A percentile compares a stretch with the other conserved stretches of the same genome.
Evolutionary conservation across 2,797 vertebrate species (phyloP).

Genomic region (Morus bassanus): DNA sequence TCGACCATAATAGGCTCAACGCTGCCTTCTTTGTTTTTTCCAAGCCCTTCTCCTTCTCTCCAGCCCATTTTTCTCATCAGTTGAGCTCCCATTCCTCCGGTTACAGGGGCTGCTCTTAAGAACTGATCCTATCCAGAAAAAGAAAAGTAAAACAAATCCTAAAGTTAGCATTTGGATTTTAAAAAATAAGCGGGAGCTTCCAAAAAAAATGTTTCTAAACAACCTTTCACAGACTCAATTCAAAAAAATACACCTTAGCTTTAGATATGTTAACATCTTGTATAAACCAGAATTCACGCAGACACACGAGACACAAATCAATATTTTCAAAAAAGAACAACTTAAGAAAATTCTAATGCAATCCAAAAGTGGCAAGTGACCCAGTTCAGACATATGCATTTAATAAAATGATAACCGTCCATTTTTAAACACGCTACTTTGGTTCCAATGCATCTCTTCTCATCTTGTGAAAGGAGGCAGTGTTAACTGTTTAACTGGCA

Average conservation of each 20-base stretch:
- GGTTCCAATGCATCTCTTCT: slow-evolving; percentile 77
- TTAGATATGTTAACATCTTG: slow-evolving; percentile 32
- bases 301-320: slow-evolving; percentile 53
- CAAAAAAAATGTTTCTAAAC: slow-evolving; percentile 58
- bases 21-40: slow-evolving; percentile 94
- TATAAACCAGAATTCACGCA: slow-evolving; percentile 50
- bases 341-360: slow-evolving; percentile 59
- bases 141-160: slow-evolving; percentile 67
- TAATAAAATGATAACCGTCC: slow-evolving; percentile 69
- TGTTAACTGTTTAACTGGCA: slow-evolving; percentile 76
- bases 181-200: slow-evolving; percentile 21
- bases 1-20: slow-evolving; percentile 96
- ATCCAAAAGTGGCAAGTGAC: slow-evolving; percentile 61
- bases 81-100: slow-evolving; percentile 93
- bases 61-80: slow-evolving; percentile 99
- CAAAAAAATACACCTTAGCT: slow-evolving; percentile 45
- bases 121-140: slow-evolving; percentile 94
- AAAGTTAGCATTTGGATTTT: slow-evolving; percentile 62
- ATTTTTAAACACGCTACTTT: slow-evolving; percentile 73
- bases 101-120: slow-evolving; percentile 92
- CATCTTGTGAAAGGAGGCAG: slow-evolving; percentile 77
- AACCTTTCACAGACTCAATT: slow-evolving; percentile 47
- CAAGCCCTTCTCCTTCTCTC: slow-evolving; percentile 93
- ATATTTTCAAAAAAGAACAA: slow-evolving; percentile 44
- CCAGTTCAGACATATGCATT: slow-evolving; percentile 41